Conservation (phyloP, 2,888 invertebrate species). For the Drosophila imparisetae region DNA sequence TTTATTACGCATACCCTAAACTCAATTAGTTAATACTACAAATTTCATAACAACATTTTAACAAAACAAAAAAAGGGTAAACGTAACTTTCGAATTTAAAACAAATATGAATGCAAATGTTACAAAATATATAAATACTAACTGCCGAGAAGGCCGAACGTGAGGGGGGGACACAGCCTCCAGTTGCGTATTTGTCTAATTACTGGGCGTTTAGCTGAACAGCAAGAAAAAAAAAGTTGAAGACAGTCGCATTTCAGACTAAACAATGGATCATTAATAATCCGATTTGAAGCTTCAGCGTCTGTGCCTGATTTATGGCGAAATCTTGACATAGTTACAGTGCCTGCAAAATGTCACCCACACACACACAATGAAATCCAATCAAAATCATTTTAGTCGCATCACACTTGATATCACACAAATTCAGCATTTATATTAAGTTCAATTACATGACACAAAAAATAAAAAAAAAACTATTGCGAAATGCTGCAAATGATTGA, state of each 20-base stretch:
- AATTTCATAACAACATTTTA: conserved; percentile 19
- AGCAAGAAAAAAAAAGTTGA: conserved; percentile 24
- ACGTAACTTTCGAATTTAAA: conserved; percentile 41
- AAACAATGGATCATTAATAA: conserved; percentile 47
- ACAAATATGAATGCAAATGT: conserved; percentile 21
- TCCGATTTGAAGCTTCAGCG: conserved; percentile 9
- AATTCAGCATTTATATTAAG: conserved; percentile 39
- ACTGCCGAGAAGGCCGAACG: not conserved
- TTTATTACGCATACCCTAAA: conserved; percentile 1
- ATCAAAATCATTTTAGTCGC: conserved; percentile 56
- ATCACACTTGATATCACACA: conserved; percentile 48
- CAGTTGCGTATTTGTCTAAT: conserved; percentile 41
- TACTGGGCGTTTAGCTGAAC: conserved; percentile 49
- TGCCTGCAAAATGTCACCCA: conserved; percentile 21
- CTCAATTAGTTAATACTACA: conserved; percentile 1
- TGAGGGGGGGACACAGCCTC: not conserved
- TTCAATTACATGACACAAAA: conserved; percentile 28
- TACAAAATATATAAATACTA: conserved; percentile 20
- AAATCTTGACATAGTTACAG: conserved; percentile 56
- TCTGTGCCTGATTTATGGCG: conserved; percentile 24
- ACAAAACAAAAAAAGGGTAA: conserved; percentile 3
- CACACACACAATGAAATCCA: conserved; percentile 24
- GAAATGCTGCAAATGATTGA: conserved; percentile 58
- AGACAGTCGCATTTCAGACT: conserved; percentile 13
- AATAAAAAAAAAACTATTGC: conserved; percentile 31